These are phyloP conservation scores for Cydia splendana DNA, from an alignment of 1,140 invertebrate species.

Conservation along the genomic window DNA sequence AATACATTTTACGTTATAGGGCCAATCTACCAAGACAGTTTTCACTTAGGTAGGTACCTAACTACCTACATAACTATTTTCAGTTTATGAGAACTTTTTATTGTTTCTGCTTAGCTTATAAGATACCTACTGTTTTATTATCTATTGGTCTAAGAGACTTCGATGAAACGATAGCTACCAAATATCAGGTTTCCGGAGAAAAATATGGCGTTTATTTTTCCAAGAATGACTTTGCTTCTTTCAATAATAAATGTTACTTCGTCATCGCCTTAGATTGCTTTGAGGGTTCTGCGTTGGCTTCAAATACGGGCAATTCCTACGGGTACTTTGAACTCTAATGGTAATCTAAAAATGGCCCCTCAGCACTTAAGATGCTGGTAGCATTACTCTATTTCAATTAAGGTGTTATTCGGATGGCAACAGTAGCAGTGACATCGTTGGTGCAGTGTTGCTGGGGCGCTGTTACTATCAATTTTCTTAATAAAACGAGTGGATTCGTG, in stretches of 20 bases:
- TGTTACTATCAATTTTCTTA: too few species aligned
- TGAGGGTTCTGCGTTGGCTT: constrained; percentile 13
- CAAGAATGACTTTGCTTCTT: constrained; percentile 7
- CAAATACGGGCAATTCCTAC: neutral
- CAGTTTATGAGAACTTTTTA: neutral
- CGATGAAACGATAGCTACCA: neutral
- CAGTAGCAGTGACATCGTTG: too few species aligned
- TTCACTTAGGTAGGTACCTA: neutral
- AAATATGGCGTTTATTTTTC: constrained; percentile 17
- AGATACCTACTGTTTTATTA: neutral
- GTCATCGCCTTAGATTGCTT: constrained; percentile 17
- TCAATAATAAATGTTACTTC: constrained; percentile 13
- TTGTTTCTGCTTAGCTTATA: neutral
- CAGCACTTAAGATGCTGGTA: too few species aligned
- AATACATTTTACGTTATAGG: too few species aligned
- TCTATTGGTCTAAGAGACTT: neutral
- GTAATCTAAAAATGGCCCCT: too few species aligned
- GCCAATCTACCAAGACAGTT: neutral
- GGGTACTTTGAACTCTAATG: neutral
- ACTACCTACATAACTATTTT: too few species aligned
- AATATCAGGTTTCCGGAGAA: constrained; percentile 1
- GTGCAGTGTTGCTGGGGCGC: too few species aligned
- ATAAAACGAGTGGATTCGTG: too few species aligned
- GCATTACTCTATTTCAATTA: too few species aligned
- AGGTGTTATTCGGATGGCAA: too few species aligned